Percentiles rank a stretch among this genome's conserved stretches.
phyloP scores from a whole-genome alignment of 2,113 vertebrate species.

The Pygoscelis antarcticus region DNA sequence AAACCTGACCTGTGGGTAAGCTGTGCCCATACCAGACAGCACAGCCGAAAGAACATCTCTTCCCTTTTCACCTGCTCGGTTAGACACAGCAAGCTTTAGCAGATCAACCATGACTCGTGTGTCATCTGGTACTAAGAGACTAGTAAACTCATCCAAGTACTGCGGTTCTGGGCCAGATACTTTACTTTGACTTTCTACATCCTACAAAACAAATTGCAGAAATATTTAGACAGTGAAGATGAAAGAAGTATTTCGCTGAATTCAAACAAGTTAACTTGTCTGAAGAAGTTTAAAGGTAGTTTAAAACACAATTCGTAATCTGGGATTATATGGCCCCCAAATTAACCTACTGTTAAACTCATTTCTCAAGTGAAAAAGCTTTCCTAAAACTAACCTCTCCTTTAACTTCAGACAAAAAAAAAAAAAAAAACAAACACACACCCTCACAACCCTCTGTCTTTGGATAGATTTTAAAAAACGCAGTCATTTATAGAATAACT shows the following conservation, averaged over 20 bases:
- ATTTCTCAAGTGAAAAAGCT: background rate
- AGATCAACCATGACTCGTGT: slow-evolving; percentile 94
- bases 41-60: slow-evolving; percentile 93
- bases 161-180: slow-evolving; percentile 89
- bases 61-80: slow-evolving; percentile 90
- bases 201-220: slow-evolving; percentile 73
- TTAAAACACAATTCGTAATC: background rate
- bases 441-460: background rate
- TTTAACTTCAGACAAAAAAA: background rate
- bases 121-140: slow-evolving; percentile 91
- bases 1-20: slow-evolving; percentile 89
- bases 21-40: slow-evolving; percentile 95
- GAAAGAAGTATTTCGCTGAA: background rate
- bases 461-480: background rate
- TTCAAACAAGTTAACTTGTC: background rate
- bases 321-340: background rate
- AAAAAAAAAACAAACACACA: too few species aligned
- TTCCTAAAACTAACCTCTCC: background rate
- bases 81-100: slow-evolving; percentile 92
- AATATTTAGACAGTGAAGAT: background rate
- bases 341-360: background rate
- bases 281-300: background rate
- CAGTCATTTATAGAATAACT: background rate
- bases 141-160: slow-evolving; percentile 94
- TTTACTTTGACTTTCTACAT: slow-evolving; percentile 92